Evolutionary conservation across 2,797 vertebrate genomes (phyloP), one percentile per base, ranked within the genome.

Genomic region (Trachops cirrhosus): DNA sequence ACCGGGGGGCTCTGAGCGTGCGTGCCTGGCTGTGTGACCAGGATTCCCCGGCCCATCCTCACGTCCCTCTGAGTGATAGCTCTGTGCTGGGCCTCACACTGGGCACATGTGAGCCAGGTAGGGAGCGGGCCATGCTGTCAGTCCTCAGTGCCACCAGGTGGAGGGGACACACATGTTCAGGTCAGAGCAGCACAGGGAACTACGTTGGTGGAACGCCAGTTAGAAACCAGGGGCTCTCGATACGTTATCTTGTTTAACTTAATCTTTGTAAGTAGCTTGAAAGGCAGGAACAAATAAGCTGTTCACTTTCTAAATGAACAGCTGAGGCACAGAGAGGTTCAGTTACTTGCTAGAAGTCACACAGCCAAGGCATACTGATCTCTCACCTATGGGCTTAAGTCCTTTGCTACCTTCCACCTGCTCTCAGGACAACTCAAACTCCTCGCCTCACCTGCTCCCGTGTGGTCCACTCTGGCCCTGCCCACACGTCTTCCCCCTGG

Each of bases 301-400:
- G 48, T 29, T 62, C 18, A 5, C 29, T 50, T 87, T 9, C 50
- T 16, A 80, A 67, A 34, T 34, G 70, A 89, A 64, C 18, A 59
- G 48, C 70, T 0, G 37, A 92, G 85, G 89, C 29, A 39, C 32
- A 73, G 68, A 71, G 26, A 86, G 22, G n/a, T 16, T 50, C 59
- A 71, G 48, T n/a, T 57, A 34, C 26, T 75, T 64, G 48, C 39
- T 9, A 62, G 57, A 93, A 34, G 80, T n/a, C 88, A 87, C n/a
- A 15, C 21, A 24, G 71, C 71, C 78, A 79, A 79, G 50, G 34
- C 1, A 12, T 14, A 32, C 41, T 6, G 18, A 75, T 29, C 68
- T 90, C 59, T 89, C 26, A 71, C 24, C 29, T 46, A 3, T 0
- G 3, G 32, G 50, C 74, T 64, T 34, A 6, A 37, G 54, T 70